Evolutionary conservation across 2,888 invertebrate species (phyloP).

Genomic region (Scaptomyza reducta): DNA sequence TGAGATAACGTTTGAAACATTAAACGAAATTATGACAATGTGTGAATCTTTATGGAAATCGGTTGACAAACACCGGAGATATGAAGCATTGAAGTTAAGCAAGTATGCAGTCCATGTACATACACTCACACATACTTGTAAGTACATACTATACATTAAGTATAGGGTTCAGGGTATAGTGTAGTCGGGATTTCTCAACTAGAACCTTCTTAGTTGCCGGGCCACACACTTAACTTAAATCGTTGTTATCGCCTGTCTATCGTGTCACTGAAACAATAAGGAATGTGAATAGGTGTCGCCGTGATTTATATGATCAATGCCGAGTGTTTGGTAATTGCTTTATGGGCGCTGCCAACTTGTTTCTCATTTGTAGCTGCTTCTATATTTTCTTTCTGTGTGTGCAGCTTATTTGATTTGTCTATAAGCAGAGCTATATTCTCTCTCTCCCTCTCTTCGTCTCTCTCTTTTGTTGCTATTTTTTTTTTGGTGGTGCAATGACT

Average conservation of each 20-base stretch:
- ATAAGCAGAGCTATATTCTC: neutral
- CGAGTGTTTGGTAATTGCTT: conserved; percentile 29
- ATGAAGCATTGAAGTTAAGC: no score
- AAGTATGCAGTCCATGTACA: no score
- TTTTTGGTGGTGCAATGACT: neutral
- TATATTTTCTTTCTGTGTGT: conserved; percentile 1
- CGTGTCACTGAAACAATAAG: conserved; percentile 11
- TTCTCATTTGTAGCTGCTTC: neutral
- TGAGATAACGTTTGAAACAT: no score
- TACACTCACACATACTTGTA: no score
- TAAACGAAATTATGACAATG: no score
- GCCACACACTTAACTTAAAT: conserved; percentile 6
- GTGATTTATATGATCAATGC: conserved; percentile 46
- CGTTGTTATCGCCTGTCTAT: conserved; percentile 20
- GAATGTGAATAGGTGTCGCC: conserved; percentile 1
- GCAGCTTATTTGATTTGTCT: conserved; percentile 1
- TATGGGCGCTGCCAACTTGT: conserved; percentile 5
- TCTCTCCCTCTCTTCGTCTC: no score
- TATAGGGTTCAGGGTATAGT: no score
- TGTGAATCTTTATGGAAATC: no score
- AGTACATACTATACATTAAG: no score
- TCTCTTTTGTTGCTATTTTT: neutral
- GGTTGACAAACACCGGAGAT: no score
- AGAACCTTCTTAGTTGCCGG: no score
- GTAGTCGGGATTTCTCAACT: no score